Evolutionary conservation across 2,797 vertebrate genomes (phyloP), one percentile per base, ranked within the genome.

Genomic region (Sebastes trivittatus): DNA sequence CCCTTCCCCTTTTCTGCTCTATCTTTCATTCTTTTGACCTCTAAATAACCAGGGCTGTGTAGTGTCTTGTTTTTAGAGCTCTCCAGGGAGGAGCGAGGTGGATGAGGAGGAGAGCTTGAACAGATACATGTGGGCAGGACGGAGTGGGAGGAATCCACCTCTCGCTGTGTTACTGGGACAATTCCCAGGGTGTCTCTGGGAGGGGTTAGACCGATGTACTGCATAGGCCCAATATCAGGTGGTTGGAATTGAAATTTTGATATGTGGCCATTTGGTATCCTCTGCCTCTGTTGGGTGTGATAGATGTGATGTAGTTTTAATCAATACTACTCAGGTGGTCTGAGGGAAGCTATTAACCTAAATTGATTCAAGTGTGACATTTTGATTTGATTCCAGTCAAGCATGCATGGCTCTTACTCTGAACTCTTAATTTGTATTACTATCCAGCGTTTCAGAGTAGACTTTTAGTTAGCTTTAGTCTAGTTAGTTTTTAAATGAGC

Each of bases 61-160:
- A 95, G 93, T 94, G 95, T 96, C 95, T 95, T 96, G 96, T 97
- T 97, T 97, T 96, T 95, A 96, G 93, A 87, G 94, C 89, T 93
- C 95, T 95, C 90, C 2, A 38, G 94, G 94, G 95, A 96, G 66
- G 20, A 81, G 11, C 78, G 60, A 80, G 38, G 92, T 65, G 75
- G 75, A 92, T 91, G 89, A 90, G 91, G 92, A 93, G 91, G 93
- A 86, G 91, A 96, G 95, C 91, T 93, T 94, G 92, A 59, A 93
- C 95, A 96, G 96, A 96, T 95, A 96, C 95, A 97, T 97, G 96
- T 97, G 96, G 96, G 95, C 92, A 95, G 95, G 94, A 96, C 95
- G 94, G 96, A 95, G 95, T 94, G 78, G 93, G 87, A 96, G 95
- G 95, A 97, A 97, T 97, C 94, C 70, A 94, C 89, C 92, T 96